Conservation (phyloP, 2,113 vertebrate genomes). For the Rhinolophus ferrumequinum region DNA sequence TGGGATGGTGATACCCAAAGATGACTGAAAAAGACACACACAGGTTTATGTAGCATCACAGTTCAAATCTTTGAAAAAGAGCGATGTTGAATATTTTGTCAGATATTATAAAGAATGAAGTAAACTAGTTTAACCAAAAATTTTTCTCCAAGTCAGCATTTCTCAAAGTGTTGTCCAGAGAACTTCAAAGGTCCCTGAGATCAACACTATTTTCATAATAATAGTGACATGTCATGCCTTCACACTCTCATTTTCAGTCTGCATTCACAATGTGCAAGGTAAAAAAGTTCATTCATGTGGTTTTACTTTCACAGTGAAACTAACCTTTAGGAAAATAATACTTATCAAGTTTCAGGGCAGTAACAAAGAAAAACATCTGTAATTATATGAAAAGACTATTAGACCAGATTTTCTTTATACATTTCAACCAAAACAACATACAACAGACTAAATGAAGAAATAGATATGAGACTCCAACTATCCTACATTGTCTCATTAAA, state of each 20-base stretch:
- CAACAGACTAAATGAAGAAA: not conserved
- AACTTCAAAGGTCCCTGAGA: not conserved
- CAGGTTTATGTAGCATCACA: not conserved
- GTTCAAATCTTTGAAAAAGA: conserved; percentile 19
- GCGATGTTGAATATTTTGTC: not conserved
- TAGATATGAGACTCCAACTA: not conserved
- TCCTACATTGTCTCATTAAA: not conserved
- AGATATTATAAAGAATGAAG: not conserved
- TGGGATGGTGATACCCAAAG: conserved; percentile 49
- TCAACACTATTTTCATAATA: not conserved
- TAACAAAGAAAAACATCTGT: conserved; percentile 1
- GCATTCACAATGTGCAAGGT: not conserved
- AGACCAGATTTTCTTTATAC: not conserved
- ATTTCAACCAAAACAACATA: not conserved
- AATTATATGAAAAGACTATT: not conserved
- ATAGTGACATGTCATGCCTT: not conserved
- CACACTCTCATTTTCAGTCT: not conserved
- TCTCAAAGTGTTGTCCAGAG: not conserved
- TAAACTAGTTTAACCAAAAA: not conserved
- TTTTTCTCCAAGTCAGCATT: not conserved
- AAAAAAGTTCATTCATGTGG: not conserved
- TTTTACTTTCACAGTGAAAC: not conserved
- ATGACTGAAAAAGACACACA: conserved; percentile 22
- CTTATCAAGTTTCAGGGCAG: not conserved
- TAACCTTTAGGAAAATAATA: not conserved